phyloP scores from a whole-genome alignment of 2,888 invertebrate genomes.

The Erebia ligea region DNA sequence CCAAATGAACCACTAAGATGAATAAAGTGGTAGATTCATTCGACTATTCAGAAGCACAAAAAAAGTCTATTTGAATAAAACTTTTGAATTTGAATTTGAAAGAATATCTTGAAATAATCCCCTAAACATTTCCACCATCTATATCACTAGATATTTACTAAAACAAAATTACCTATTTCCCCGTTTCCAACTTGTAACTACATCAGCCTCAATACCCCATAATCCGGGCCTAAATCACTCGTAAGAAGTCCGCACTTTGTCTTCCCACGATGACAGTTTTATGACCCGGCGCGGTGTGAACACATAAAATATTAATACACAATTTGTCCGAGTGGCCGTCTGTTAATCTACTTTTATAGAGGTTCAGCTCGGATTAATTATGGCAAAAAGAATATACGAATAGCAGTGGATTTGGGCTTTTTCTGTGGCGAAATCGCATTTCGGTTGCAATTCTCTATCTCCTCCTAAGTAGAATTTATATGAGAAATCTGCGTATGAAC shows the following conservation, averaged over 20 bases:
- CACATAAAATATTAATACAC: constrained; percentile 83
- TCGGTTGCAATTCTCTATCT: background rate
- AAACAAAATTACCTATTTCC: constrained; percentile 3
- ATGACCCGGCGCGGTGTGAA: constrained; percentile 68
- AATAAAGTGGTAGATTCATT: no score
- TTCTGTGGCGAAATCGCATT: constrained; percentile 24
- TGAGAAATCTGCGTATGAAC: no score
- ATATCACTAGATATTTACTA: background rate
- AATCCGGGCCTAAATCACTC: constrained; percentile 77
- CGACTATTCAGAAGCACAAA: no score
- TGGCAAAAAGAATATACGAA: constrained; percentile 38
- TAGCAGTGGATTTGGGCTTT: constrained; percentile 11
- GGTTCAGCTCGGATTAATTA: constrained; percentile 71
- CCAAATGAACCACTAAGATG: no score
- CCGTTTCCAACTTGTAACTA: constrained; percentile 20
- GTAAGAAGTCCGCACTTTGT: constrained; percentile 75
- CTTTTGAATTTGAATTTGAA: no score
- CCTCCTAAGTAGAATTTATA: no score
- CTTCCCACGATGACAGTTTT: constrained; percentile 78
- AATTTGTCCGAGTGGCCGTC: constrained; percentile 80
- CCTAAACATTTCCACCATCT: constrained; percentile 3
- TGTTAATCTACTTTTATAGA: constrained; percentile 79
- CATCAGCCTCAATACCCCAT: constrained; percentile 47
- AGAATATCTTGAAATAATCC: no score
- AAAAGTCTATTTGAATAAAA: no score